Evolutionary conservation across 2,888 invertebrate species (phyloP).

Genomic region (Chalcosyrphus nemorum): DNA sequence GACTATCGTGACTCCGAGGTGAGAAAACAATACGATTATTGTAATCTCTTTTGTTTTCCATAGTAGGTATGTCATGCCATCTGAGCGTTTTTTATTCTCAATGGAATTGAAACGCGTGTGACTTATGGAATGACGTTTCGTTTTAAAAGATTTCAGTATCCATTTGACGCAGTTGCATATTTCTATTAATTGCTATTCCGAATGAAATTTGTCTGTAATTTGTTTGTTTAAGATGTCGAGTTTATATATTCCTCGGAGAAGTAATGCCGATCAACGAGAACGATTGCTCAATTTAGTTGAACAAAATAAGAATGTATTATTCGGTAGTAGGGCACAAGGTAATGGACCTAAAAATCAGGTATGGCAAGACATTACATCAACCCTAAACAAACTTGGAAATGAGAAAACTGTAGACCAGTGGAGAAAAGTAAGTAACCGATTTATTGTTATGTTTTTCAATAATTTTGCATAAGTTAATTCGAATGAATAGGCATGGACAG

Average conservation of each 20-base stretch:
- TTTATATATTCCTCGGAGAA: not conserved
- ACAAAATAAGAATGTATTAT: not conserved
- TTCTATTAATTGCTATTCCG: not conserved
- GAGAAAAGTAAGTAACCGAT: conserved; percentile 24
- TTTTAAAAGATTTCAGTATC: not conserved
- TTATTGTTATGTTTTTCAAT: not conserved
- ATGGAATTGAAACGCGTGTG: not conserved
- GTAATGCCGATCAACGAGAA: conserved; percentile 10
- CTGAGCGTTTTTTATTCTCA: not conserved
- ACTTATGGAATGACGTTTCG: not conserved
- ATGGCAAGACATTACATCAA: not conserved
- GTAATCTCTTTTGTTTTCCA: not conserved
- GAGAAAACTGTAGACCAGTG: conserved; percentile 10
- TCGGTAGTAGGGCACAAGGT: not conserved
- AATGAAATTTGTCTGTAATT: not conserved
- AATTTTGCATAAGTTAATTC: not conserved
- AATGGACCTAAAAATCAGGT: not conserved
- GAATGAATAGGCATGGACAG: conserved; percentile 4
- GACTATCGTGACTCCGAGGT: not conserved
- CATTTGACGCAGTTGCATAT: not conserved
- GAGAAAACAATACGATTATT: not conserved
- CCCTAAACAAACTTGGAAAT: not conserved
- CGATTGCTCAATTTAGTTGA: conserved; percentile 23
- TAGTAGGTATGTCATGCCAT: not conserved
- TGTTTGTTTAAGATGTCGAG: not conserved